Evolutionary conservation across 2,888 invertebrate species (phyloP).

Genomic region (Gibbula magus): DNA sequence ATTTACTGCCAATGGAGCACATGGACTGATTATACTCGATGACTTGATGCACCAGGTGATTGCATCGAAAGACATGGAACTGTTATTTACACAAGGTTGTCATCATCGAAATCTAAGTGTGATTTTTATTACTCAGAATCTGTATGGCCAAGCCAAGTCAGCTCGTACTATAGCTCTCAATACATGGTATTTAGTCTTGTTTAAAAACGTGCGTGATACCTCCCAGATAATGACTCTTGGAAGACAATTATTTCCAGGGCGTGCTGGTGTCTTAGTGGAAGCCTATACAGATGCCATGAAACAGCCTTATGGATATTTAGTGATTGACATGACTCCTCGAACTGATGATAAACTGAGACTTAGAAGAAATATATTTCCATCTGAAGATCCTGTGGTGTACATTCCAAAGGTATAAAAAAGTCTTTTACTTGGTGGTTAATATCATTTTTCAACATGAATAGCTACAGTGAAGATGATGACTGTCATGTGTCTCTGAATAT

Average conservation of each 20-base stretch:
- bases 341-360: constrained; percentile 26
- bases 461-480: too few species aligned
- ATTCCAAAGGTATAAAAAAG: neutral
- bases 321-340: constrained; percentile 32
- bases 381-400: constrained; percentile 5
- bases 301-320: constrained; percentile 23
- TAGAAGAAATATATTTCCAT: constrained; percentile 31
- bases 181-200: constrained; percentile 30
- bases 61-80: constrained; percentile 15
- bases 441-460: too few species aligned
- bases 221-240: constrained; percentile 31
- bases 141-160: constrained; percentile 34
- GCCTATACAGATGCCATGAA: constrained; percentile 34
- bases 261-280: constrained; percentile 25
- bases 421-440: too few species aligned
- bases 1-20: neutral
- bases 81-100: constrained; percentile 31
- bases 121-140: constrained; percentile 35
- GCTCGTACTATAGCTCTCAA: constrained; percentile 35
- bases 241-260: constrained; percentile 33
- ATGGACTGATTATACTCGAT: constrained; percentile 22
- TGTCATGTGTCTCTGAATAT: too few species aligned
- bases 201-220: constrained; percentile 31
- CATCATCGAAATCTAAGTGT: constrained; percentile 33
- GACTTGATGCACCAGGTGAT: constrained; percentile 30